Base-by-base conservation (phyloP, 2,113 vertebrate genomes). In the Eurystomus gularis region DNA sequence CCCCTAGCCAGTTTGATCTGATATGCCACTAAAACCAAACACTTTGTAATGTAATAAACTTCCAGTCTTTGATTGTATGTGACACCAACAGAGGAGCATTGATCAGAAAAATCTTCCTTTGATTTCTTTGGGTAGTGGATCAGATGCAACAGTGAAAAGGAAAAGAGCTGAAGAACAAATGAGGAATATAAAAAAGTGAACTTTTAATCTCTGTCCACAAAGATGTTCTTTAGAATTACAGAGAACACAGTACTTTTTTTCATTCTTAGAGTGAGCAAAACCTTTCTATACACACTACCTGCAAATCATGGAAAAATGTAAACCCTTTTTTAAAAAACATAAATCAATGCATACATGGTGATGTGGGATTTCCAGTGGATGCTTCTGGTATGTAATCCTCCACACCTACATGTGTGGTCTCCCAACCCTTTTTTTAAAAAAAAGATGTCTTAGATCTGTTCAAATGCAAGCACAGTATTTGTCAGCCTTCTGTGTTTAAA, bases 101-200 rank as follows among this genome's bases (percentile, higher is more conserved):
- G 82, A 96, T 96, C 76, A 94, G 90, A 94, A 96, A 83, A 93
- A 83, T 68, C 42, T 86, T 57, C 2, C 64, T 96, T 96, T 96
- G 93, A 94, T 96, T 95, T 90, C 72, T 90, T 69, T 83, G 72
- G 58, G 20, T 90, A 73, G 79, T 60, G 69, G 71, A 90, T 96
- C 85, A 94, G 82, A 86, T 78, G 64, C 79, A 81, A 42, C 46
- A 78, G 76, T 71, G 82, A 81, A 92, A 91, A 76, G 42, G 68
- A 92, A n/a, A 83, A 58, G 68, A 94, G 69, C 69, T 44, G n/a
- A 91, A 78, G 83, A 92, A 94, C 51, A 90, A 90, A 86, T 49
- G 91, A 92, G 55, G 14, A 60, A 81, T 64, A 61, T 57, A 37
- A 69, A 66, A 40, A 69, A 70, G n/a, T 70, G 40, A 82, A 85